Conservation (phyloP, 2,113 vertebrate genomes). For the Phocoena phocoena region DNA sequence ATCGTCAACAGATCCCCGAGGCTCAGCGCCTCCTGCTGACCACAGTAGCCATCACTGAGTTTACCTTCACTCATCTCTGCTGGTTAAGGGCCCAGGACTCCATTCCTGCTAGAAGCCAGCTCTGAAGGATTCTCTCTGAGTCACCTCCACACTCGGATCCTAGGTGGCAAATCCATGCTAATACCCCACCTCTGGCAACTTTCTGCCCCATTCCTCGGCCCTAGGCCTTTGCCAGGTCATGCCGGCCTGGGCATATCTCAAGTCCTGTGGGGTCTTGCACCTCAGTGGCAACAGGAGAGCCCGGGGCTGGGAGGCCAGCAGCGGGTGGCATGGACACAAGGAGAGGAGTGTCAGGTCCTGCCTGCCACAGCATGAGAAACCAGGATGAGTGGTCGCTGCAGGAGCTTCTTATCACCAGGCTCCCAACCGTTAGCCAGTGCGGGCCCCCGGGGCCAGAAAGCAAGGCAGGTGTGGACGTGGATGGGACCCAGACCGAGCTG, state of each 20-base stretch:
- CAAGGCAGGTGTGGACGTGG: accelerated
- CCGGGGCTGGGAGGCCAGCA: neutral
- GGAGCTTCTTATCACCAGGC: neutral
- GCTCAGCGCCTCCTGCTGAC: neutral
- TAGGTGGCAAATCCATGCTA: neutral
- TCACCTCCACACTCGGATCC: neutral
- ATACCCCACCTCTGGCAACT: neutral
- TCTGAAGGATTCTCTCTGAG: neutral
- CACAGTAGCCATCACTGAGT: neutral
- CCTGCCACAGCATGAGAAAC: neutral
- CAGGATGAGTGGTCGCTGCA: no score
- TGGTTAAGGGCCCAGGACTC: neutral
- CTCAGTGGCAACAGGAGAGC: neutral
- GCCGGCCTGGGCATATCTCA: accelerated
- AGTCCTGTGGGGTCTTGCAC: neutral
- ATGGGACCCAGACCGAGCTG: neutral
- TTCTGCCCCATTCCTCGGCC: neutral
- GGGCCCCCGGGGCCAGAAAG: neutral
- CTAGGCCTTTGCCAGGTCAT: accelerated
- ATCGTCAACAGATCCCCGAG: neutral
- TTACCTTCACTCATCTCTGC: neutral
- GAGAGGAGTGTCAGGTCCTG: neutral
- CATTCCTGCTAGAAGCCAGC: neutral
- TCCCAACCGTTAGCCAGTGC: neutral
- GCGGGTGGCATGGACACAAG: accelerated